Evolutionary conservation across 2,113 vertebrate genomes (phyloP), one percentile per base, ranked within the genome.

Genomic region (Oryzias celebensis): DNA sequence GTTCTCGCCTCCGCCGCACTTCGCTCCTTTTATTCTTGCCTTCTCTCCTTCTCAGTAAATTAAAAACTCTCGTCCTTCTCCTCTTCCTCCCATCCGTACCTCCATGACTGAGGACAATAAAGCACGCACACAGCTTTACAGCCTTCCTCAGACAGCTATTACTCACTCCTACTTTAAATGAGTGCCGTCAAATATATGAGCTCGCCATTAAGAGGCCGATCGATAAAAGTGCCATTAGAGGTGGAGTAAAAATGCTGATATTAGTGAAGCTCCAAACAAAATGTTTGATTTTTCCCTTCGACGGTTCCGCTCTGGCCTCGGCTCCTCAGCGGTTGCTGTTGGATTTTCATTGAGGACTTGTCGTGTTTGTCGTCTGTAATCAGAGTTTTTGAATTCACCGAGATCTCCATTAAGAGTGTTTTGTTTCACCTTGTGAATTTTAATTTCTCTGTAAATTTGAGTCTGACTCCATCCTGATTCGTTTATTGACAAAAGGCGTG

Each of bases 171-270:
- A 91, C 94, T 96, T 96, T 93, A 96, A 96, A 96, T 94, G 94
- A 95, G 93, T 89, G 90, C 92, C 94, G 94, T 96, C 94, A 95
- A 95, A 96, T 98, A 97, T 95, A 95, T 94, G 94, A 68, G 92
- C 91, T 92, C 91, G 88, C 94, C 95, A 96, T 97, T 96, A 96
- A 94, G 92, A 91, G 86, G 85, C 87, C 87, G 93, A 97, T 96
- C 95, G 96, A 98, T 98, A 95, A 95, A 96, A 97, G 95, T 92
- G 92, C 94, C 94, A 95, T 98, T 97, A 97, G 94, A 92, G 92
- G 92, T 91, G 92, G 93, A 92, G 93, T 94, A 94, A 95, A 96
- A 94, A 93, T 91, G 93, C 94, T 96, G 94, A 95, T 96, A 96
- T 98, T 96, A 94, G 94, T 93, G 93, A 93, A 94, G 93, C 93